Conservation (phyloP, 2,113 vertebrate species). For the Zapus hudsonius region DNA sequence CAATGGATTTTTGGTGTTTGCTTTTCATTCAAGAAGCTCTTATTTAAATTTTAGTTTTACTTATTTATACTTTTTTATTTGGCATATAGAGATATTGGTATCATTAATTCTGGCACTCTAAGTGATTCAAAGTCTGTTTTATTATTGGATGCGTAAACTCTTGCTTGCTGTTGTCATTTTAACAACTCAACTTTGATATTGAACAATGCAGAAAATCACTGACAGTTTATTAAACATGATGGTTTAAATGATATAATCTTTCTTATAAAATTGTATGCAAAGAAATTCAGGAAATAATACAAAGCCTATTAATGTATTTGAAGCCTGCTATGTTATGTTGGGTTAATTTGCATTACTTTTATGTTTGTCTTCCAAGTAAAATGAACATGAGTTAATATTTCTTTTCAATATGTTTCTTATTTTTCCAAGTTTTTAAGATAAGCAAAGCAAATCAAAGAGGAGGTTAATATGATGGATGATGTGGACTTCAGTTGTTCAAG, state of each 20-base stretch:
- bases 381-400: slow-evolving; percentile 13
- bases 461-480: neutral
- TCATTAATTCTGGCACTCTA: no score
- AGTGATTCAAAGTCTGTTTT: neutral
- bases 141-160: neutral
- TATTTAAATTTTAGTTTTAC: neutral
- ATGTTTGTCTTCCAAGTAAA: slow-evolving; percentile 2
- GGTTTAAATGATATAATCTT: slow-evolving; percentile 6
- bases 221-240: slow-evolving; percentile 2
- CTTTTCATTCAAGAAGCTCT: slow-evolving; percentile 13
- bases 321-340: neutral
- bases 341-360: slow-evolving; percentile 38
- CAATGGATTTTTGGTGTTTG: slow-evolving; percentile 40
- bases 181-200: neutral
- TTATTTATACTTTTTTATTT: no score
- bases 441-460: slow-evolving; percentile 8
- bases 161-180: slow-evolving; percentile 11
- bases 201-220: slow-evolving; percentile 2
- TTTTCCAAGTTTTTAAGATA: slow-evolving; percentile 52
- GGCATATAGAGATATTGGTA: no score
- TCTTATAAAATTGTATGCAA: slow-evolving; percentile 34
- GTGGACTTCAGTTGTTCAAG: neutral
- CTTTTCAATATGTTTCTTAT: slow-evolving; percentile 28
- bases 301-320: neutral
- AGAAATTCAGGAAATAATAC: neutral